A percentile compares a stretch with the other conserved stretches of the same genome.
phyloP scores from a whole-genome alignment of 2,113 vertebrate species.

The Menidia beryllina region DNA sequence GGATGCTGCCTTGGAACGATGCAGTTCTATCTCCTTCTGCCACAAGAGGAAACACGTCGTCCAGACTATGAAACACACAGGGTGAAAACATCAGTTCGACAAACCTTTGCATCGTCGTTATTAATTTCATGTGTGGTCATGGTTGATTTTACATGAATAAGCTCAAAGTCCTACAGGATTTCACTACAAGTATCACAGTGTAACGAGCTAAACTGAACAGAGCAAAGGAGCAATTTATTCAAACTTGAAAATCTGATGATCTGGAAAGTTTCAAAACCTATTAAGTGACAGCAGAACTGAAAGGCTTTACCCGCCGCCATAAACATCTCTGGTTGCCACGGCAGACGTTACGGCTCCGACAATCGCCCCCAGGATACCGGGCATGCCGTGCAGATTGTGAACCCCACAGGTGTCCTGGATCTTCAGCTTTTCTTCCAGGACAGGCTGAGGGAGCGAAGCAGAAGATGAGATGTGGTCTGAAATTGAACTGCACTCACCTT shows the following conservation, averaged over 20 bases:
- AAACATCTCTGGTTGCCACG: conserved; percentile 79
- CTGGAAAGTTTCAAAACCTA: too few relatives aligned
- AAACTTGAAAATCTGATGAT: too few relatives aligned
- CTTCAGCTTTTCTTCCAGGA: conserved; percentile 86
- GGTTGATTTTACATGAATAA: not conserved
- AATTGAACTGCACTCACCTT: not conserved
- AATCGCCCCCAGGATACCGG: conserved; percentile 87
- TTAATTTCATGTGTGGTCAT: too few relatives aligned
- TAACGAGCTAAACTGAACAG: too few relatives aligned
- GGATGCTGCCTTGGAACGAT: conserved; percentile 73
- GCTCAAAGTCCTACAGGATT: not conserved
- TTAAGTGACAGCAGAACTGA: not conserved
- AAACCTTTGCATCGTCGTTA: too few relatives aligned
- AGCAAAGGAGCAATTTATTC: too few relatives aligned
- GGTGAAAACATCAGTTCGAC: not conserved
- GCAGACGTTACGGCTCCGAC: conserved; percentile 85
- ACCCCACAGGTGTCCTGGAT: conserved; percentile 91
- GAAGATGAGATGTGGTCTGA: not conserved
- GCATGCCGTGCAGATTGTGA: conserved; percentile 92
- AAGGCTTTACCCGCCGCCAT: conserved; percentile 85
- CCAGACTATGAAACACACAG: conserved; percentile 75
- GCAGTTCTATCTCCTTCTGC: not conserved
- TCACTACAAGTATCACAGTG: too few relatives aligned
- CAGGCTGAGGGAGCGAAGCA: conserved; percentile 77
- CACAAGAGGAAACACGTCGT: conserved; percentile 82